Conservation (phyloP, 2,113 vertebrate genomes). For the Saguinus imperator region DNA sequence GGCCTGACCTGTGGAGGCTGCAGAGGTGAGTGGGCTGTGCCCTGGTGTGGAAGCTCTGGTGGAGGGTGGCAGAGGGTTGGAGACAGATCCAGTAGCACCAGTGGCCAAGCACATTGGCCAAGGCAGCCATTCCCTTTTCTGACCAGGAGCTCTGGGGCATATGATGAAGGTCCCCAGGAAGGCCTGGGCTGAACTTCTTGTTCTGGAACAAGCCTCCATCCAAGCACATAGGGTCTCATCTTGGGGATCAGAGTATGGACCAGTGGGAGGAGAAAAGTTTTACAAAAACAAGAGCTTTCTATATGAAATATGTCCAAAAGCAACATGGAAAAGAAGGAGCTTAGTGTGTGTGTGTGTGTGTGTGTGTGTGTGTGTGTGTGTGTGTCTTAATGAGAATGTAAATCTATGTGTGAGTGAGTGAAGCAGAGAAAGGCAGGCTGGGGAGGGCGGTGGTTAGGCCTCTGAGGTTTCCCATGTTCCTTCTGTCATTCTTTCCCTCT, state of each 20-base stretch:
- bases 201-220: background rate
- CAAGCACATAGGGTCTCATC: background rate
- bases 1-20: too few relatives aligned
- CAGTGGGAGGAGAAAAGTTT: background rate
- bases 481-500: too few relatives aligned
- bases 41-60: background rate
- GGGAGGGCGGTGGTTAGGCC: background rate
- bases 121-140: background rate
- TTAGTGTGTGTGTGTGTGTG: too few relatives aligned
- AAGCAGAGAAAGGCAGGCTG: background rate
- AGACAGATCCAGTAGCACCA: background rate
- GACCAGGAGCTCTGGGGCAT: background rate
- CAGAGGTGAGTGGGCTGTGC: accelerated
- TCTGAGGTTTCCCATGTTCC: background rate
- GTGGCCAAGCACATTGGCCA: background rate
- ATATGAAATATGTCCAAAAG: background rate
- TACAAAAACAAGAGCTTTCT: background rate
- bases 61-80: too few relatives aligned
- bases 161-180: accelerated
- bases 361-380: too few relatives aligned
- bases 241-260: background rate
- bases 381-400: background rate
- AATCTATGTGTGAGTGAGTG: background rate
- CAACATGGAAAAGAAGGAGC: background rate
- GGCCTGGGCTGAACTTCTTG: background rate